Evolutionary conservation across 1,140 invertebrate species (phyloP).

Genomic region (Archivesica marissinica): DNA sequence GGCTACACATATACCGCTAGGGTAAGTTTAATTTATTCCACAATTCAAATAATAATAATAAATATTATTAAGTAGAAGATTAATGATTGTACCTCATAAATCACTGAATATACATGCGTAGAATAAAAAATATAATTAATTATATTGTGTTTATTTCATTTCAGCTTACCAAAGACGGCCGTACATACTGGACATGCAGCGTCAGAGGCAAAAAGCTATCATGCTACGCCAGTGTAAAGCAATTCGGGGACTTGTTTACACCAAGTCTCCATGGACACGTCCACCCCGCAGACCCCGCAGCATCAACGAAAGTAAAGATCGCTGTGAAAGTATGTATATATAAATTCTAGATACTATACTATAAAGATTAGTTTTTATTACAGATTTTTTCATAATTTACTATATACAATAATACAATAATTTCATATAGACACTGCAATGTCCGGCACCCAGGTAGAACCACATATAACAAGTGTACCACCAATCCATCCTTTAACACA

Average conservation of each 20-base stretch:
- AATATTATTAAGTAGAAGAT: neutral
- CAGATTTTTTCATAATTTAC: neutral
- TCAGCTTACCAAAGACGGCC: neutral
- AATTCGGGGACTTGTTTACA: constrained; percentile 14
- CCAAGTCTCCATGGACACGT: neutral
- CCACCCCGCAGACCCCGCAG: constrained; percentile 15
- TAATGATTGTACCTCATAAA: neutral
- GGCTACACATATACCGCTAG: constrained; percentile 8
- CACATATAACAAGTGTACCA: neutral
- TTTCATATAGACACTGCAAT: neutral
- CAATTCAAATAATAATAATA: neutral
- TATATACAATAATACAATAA: neutral
- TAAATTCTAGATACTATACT: neutral
- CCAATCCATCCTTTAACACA: neutral
- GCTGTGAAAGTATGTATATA: neutral
- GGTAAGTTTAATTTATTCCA: neutral
- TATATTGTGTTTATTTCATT: neutral
- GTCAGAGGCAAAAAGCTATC: neutral
- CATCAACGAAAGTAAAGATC: neutral
- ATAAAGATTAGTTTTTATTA: neutral
- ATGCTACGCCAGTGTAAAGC: constrained; percentile 14
- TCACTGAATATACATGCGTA: too few species aligned
- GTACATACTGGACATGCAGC: neutral
- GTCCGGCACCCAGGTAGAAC: neutral
- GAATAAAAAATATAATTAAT: neutral